phyloP scores from a whole-genome alignment of 2,797 vertebrate species.

The Bovichtus variegatus region DNA sequence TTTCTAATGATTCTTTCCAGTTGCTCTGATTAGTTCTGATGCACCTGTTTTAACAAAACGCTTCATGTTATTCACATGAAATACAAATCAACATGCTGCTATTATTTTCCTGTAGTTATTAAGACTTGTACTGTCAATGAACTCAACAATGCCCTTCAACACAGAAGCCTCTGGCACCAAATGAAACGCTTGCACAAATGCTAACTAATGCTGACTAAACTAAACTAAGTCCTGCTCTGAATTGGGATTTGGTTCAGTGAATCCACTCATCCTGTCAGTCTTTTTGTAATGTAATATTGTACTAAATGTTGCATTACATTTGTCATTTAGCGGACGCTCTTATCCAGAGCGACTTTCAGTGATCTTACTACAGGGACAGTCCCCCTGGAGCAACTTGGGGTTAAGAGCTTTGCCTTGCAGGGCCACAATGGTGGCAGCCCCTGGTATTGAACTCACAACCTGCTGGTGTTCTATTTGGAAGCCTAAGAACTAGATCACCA shows the following conservation, averaged over 20 bases:
- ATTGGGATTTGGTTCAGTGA: not conserved
- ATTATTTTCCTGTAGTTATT: not conserved
- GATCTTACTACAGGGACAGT: no score
- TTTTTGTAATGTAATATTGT: not conserved
- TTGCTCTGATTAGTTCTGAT: not conserved
- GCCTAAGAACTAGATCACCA: no score
- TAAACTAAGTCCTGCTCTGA: no score
- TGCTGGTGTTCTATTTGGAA: no score
- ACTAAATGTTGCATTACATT: no score
- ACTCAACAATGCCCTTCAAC: not conserved
- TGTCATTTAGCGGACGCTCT: no score
- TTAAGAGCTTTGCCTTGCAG: no score
- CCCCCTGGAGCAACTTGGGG: no score
- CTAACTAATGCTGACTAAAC: not conserved
- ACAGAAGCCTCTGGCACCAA: not conserved
- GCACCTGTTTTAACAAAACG: not conserved
- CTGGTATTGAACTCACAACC: no score
- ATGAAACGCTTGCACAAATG: not conserved
- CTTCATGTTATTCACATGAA: not conserved
- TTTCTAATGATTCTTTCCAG: not conserved
- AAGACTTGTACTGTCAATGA: not conserved
- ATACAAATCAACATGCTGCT: not conserved
- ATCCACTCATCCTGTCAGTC: not conserved
- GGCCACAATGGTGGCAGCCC: no score
- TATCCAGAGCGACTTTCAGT: no score